Conservation (phyloP, 2,888 invertebrate genomes). For the Eurytoma californica region DNA sequence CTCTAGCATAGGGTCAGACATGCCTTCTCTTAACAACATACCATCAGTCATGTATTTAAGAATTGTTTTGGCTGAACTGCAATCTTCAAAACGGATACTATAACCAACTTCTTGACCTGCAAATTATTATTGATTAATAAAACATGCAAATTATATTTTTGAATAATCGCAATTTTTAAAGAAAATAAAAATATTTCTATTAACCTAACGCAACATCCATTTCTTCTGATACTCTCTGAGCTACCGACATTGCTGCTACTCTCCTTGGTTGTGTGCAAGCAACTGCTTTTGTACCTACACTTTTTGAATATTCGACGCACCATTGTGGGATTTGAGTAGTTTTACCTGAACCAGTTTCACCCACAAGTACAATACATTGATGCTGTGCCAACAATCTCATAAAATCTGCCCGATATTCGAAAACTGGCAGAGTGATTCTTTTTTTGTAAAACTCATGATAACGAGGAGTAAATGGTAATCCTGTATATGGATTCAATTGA, state of each 20-base stretch:
- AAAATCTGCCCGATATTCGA: constrained; percentile 98
- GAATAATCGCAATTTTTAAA: background rate
- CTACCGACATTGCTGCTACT: constrained; percentile 99
- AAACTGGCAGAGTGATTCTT: constrained; percentile 94
- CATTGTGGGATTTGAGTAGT: constrained; percentile 99
- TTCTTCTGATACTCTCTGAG: constrained; percentile 98
- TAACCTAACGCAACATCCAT: constrained; percentile 95
- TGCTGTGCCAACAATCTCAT: constrained; percentile 94
- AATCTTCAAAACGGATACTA: constrained; percentile 99
- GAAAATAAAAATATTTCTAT: background rate
- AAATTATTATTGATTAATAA: background rate
- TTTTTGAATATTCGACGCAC: constrained; percentile 87
- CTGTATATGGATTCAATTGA: constrained; percentile 85
- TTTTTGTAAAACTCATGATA: constrained; percentile 94
- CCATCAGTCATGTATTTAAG: constrained; percentile 99
- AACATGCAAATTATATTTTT: constrained; percentile 3
- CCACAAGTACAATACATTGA: constrained; percentile 97
- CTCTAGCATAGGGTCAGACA: constrained; percentile 99
- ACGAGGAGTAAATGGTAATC: constrained; percentile 89
- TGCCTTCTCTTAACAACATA: constrained; percentile 99
- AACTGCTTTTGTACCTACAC: constrained; percentile 85
- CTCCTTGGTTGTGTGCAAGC: constrained; percentile 97
- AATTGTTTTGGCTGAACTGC: constrained; percentile 94
- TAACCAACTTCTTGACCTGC: constrained; percentile 92
- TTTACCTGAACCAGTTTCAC: constrained; percentile 99